phyloP scores from a whole-genome alignment of 2,888 invertebrate species.

The Meiosimyza platycephala region DNA sequence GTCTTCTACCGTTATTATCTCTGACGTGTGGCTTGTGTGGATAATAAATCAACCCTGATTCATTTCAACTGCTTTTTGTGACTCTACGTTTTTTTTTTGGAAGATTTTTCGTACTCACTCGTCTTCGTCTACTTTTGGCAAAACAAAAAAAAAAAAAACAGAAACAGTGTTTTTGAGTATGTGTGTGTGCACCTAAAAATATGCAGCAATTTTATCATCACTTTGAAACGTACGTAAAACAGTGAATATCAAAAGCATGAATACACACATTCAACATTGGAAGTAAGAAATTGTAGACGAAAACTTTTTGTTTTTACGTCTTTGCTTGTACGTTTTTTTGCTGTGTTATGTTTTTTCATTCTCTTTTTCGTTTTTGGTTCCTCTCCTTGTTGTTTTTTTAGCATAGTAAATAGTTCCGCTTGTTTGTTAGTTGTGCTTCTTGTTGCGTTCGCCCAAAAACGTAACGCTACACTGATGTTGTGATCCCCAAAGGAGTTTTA shows the following conservation, averaged over 20 bases:
- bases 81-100: too few relatives aligned
- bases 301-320: slow-evolving; percentile 13
- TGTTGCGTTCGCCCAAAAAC: too few relatives aligned
- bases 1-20: slow-evolving; percentile 29
- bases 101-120: background rate
- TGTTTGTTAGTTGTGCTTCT: too few relatives aligned
- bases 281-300: too few relatives aligned
- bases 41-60: slow-evolving; percentile 37
- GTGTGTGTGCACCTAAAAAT: slow-evolving; percentile 9
- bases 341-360: too few relatives aligned
- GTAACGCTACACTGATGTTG: too few relatives aligned
- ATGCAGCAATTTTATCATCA: slow-evolving; percentile 7
- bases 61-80: slow-evolving; percentile 35
- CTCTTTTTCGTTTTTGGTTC: too few relatives aligned
- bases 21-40: slow-evolving; percentile 33
- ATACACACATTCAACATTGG: too few relatives aligned
- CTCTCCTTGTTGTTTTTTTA: too few relatives aligned
- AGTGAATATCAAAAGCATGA: slow-evolving; percentile 8
- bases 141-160: too few relatives aligned
- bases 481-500: too few relatives aligned
- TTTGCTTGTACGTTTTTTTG: background rate
- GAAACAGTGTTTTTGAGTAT: background rate
- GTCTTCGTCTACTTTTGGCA: background rate
- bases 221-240: background rate
- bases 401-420: too few relatives aligned